phyloP scores from a whole-genome alignment of 2,888 invertebrate species.

The Neoitamus cyanurus region DNA sequence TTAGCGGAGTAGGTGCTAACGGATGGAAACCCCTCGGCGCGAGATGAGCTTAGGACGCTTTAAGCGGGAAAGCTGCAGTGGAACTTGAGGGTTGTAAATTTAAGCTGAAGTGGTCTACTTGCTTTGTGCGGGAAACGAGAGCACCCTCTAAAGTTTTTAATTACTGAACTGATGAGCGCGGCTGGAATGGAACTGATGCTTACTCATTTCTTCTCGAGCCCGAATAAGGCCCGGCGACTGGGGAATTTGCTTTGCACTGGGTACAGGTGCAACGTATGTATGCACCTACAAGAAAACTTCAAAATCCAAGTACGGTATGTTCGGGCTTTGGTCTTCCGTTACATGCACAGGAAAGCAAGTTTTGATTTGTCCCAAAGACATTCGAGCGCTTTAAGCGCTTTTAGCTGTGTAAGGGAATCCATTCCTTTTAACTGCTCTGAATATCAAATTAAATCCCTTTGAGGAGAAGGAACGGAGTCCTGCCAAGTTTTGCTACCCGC shows the following conservation, averaged over 20 bases:
- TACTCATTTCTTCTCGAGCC: not conserved
- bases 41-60: not conserved
- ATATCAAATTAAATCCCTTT: not conserved
- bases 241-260: not conserved
- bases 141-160: constrained; percentile 21
- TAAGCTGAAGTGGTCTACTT: constrained; percentile 8
- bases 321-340: not conserved
- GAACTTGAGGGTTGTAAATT: constrained; percentile 24
- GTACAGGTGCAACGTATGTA: not conserved
- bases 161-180: constrained; percentile 28
- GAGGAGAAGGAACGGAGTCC: not conserved
- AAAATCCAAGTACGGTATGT: not conserved
- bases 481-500: not conserved
- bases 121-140: not conserved
- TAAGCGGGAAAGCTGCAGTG: not conserved
- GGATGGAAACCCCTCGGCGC: not conserved
- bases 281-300: not conserved
- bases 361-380: not conserved
- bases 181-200: constrained; percentile 15
- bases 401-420: not conserved
- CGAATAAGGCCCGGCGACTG: not conserved
- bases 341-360: not conserved
- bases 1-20: not conserved
- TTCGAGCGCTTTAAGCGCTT: not conserved
- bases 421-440: not conserved